phyloP scores from a whole-genome alignment of 2,797 vertebrate species.

The Sebastes matsubarae region DNA sequence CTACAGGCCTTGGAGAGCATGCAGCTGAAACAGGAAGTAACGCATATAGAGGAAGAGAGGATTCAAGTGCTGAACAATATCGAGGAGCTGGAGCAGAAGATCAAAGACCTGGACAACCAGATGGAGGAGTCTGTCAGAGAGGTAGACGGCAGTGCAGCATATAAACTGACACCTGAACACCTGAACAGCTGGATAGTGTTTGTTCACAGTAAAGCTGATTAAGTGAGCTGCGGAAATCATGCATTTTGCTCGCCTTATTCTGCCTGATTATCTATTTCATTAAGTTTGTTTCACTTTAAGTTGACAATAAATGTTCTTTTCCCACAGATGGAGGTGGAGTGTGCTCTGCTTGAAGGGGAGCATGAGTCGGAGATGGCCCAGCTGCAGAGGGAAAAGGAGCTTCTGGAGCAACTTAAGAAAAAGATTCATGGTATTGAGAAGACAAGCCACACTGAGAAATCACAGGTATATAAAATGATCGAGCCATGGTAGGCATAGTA shows the following conservation, averaged over 20 bases:
- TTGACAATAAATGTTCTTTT: neutral
- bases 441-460: constrained; percentile 83
- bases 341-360: constrained; percentile 93
- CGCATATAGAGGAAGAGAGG: constrained; percentile 89
- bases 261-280: neutral
- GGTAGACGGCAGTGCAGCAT: constrained; percentile 69
- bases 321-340: constrained; percentile 94
- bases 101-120: constrained; percentile 97
- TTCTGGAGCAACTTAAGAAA: constrained; percentile 90
- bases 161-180: neutral
- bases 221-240: neutral
- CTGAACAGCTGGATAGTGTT: neutral
- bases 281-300: neutral
- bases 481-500: neutral
- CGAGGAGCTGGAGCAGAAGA: constrained; percentile 95
- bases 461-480: constrained; percentile 80
- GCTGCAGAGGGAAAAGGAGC: constrained; percentile 92
- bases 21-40: constrained; percentile 89
- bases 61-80: constrained; percentile 92
- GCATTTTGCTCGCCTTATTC: neutral
- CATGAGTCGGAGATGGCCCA: constrained; percentile 92
- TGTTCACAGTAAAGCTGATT: neutral
- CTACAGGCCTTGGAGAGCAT: constrained; percentile 84
- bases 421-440: constrained; percentile 88
- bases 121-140: constrained; percentile 96